phyloP scores from a whole-genome alignment of 2,113 vertebrate genomes.

The Melanerpes aurifrons region DNA sequence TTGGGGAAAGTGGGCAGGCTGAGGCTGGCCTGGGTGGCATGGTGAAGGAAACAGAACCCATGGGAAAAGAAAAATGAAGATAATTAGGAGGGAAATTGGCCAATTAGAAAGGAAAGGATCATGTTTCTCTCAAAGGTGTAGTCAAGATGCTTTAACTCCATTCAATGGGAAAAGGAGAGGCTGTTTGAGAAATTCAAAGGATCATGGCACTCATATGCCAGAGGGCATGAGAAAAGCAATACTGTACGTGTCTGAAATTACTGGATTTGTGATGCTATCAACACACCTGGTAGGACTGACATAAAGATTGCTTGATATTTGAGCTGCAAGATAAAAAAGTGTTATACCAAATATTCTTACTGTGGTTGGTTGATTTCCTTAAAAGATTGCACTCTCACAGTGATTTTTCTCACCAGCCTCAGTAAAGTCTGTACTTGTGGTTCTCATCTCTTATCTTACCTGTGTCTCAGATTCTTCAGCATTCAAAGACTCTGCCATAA shows the following conservation, averaged over 20 bases:
- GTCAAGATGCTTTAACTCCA: neutral
- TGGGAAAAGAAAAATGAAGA: neutral
- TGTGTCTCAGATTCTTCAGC: neutral
- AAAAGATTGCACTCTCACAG: neutral
- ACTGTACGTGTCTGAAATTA: neutral
- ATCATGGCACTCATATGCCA: neutral
- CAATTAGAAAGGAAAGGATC: neutral
- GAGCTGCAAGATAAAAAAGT: neutral
- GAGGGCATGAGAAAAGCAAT: neutral
- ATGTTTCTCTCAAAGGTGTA: neutral
- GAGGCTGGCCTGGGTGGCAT: neutral
- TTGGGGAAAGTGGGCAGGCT: neutral
- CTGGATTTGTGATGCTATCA: neutral
- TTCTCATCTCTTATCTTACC: neutral
- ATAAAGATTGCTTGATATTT: neutral
- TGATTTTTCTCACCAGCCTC: neutral
- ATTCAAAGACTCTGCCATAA: neutral
- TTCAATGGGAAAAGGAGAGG: neutral
- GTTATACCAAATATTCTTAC: neutral
- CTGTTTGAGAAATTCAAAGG: neutral
- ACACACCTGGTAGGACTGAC: neutral
- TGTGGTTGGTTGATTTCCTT: neutral
- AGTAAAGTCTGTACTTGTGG: neutral
- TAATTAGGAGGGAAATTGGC: neutral
- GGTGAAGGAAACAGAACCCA: neutral